Percentiles rank a stretch among this genome's conserved stretches.
Conservation (phyloP, 2,888 invertebrate genomes). For the Dicranocentrus wangi region DNA sequence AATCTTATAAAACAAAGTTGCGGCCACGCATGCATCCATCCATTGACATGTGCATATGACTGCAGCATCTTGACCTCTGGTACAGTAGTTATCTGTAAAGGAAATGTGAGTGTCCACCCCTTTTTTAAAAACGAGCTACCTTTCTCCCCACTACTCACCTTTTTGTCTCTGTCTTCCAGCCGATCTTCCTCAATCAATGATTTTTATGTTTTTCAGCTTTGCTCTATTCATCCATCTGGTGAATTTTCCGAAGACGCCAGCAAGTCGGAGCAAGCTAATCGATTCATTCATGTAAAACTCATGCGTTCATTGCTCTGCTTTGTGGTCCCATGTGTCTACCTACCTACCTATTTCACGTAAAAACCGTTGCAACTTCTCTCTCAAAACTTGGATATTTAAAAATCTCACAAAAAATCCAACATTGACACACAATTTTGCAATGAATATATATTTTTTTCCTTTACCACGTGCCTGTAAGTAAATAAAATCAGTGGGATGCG, state of each 20-base stretch:
- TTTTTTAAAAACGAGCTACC: slow-evolving; percentile 69
- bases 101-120: slow-evolving; percentile 71
- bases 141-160: slow-evolving; percentile 64
- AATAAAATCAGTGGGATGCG: slow-evolving; percentile 68
- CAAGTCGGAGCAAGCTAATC: slow-evolving; percentile 52
- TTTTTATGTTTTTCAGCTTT: slow-evolving; percentile 41
- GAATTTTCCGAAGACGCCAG: slow-evolving; percentile 50
- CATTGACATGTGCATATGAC: slow-evolving; percentile 63
- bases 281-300: slow-evolving; percentile 60
- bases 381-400: too few relatives aligned
- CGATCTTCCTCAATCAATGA: slow-evolving; percentile 62
- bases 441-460: slow-evolving; percentile 1
- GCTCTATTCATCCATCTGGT: slow-evolving; percentile 45
- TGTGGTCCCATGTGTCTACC: too few relatives aligned
- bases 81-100: slow-evolving; percentile 72
- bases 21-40: slow-evolving; percentile 34
- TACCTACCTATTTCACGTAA: too few relatives aligned
- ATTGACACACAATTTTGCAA: not conserved
- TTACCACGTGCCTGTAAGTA: slow-evolving; percentile 67
- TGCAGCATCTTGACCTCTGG: slow-evolving; percentile 71
- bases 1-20: slow-evolving; percentile 29
- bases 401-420: not conserved
- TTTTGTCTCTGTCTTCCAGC: slow-evolving; percentile 70
- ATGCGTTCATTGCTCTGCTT: too few relatives aligned
- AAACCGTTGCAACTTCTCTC: too few relatives aligned